Conservation (phyloP, 2,888 invertebrate species). For the Scrobipalpa costella region DNA sequence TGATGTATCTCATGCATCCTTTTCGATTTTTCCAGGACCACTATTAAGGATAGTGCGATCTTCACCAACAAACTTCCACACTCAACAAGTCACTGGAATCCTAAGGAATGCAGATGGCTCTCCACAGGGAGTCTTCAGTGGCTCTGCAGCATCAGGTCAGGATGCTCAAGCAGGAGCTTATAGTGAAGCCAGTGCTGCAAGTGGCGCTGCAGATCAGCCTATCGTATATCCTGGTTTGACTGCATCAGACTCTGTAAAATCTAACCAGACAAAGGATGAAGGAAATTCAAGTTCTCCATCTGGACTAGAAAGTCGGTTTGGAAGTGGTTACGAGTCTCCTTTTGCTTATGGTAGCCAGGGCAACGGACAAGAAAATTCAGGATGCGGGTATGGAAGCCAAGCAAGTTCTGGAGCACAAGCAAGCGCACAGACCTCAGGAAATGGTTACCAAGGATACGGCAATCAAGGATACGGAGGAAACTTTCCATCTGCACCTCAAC, state of each 20-base stretch:
- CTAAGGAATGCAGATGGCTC: constrained; percentile 46
- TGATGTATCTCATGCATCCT: not conserved
- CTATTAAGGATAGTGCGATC: not conserved
- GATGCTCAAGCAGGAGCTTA: constrained; percentile 47
- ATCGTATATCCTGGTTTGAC: constrained; percentile 2
- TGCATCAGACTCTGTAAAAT: not conserved
- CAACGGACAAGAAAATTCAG: too few species aligned
- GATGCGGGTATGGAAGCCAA: not conserved
- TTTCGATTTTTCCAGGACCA: not conserved
- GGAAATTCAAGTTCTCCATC: not conserved
- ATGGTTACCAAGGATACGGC: too few species aligned
- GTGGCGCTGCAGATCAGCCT: not conserved
- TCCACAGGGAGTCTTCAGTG: constrained; percentile 56
- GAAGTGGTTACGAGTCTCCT: not conserved
- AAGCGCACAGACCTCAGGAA: not conserved
- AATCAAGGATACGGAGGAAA: too few species aligned
- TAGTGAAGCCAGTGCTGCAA: constrained; percentile 40
- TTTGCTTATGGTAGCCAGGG: not conserved
- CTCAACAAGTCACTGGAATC: constrained; percentile 62
- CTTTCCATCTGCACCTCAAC: too few species aligned
- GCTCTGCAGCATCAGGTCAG: constrained; percentile 49
- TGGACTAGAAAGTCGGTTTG: constrained; percentile 1
- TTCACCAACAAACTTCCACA: constrained; percentile 41
- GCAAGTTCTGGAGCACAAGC: not conserved
- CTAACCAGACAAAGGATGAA: not conserved